Evolutionary conservation across 2,113 vertebrate species (phyloP).

Genomic region (Pica pica): DNA sequence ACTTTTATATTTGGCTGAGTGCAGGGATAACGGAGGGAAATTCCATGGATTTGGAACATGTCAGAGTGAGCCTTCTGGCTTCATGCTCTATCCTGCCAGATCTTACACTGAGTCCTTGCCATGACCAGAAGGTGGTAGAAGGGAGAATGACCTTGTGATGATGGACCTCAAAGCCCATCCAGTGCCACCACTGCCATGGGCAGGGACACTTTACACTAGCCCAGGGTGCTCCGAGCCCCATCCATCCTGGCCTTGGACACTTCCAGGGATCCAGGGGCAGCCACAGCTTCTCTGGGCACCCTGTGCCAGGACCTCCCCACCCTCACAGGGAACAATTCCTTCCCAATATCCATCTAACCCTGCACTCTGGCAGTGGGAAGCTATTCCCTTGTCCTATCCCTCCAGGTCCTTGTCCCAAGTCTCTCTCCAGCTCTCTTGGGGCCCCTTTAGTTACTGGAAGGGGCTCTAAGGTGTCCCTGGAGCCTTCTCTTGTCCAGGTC

Average conservation of each 20-base stretch:
- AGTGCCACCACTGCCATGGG: not conserved
- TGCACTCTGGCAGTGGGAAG: not conserved
- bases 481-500: not conserved
- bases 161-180: not conserved
- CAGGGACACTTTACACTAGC: not conserved
- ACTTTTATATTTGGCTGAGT: not conserved
- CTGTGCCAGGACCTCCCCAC: not conserved
- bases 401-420: not conserved
- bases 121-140: not conserved
- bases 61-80: not conserved
- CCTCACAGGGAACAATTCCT: not conserved
- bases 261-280: not conserved
- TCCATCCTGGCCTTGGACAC: not conserved
- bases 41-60: not conserved
- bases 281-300: not conserved
- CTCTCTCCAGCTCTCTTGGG: not conserved
- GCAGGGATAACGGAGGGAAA: not conserved
- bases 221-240: accelerated
- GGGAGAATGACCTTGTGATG: not conserved
- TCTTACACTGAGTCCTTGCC: accelerated
- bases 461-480: not conserved
- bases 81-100: not conserved
- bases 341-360: not conserved
- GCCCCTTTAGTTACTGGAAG: not conserved
- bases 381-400: not conserved